phyloP scores from a whole-genome alignment of 53 echinoderm and acorn worm species.

The Henricia sp. region DNA sequence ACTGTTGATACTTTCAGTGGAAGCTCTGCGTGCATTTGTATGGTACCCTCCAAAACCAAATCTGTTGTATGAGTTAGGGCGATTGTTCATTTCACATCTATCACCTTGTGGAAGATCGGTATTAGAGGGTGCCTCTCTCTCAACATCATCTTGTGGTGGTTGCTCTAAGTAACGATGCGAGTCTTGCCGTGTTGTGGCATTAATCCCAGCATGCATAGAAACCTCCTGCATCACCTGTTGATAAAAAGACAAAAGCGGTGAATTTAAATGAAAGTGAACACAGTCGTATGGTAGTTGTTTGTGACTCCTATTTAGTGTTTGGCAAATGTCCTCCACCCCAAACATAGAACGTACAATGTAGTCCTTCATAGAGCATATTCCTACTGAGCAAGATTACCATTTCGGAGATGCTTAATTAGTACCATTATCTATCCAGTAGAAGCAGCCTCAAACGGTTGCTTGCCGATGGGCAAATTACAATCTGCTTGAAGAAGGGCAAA shows the following conservation, averaged over 20 bases:
- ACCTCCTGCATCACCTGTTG: constrained; percentile 98
- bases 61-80: constrained; percentile 58
- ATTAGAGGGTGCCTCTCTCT: constrained; percentile 32
- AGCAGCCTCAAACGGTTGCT: too few relatives aligned
- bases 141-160: constrained; percentile 7
- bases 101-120: constrained; percentile 10
- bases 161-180: background rate
- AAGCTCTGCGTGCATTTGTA: constrained; percentile 71
- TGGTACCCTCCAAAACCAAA: constrained; percentile 88
- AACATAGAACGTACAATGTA: too few relatives aligned
- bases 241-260: constrained; percentile 5
- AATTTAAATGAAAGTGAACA: too few relatives aligned
- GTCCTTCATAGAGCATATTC: too few relatives aligned
- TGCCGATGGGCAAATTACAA: too few relatives aligned
- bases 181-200: constrained; percentile 41
- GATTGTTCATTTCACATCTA: constrained; percentile 28
- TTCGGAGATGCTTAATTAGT: too few relatives aligned
- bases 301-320: too few relatives aligned
- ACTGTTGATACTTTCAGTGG: constrained; percentile 95
- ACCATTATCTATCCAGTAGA: too few relatives aligned
- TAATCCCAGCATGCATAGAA: constrained; percentile 78
- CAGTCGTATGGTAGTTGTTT: too few relatives aligned
- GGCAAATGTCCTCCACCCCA: too few relatives aligned
- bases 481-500: too few relatives aligned
- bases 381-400: too few relatives aligned